Conservation (phyloP, 2,113 vertebrate species). For the Chloebia gouldiae region DNA sequence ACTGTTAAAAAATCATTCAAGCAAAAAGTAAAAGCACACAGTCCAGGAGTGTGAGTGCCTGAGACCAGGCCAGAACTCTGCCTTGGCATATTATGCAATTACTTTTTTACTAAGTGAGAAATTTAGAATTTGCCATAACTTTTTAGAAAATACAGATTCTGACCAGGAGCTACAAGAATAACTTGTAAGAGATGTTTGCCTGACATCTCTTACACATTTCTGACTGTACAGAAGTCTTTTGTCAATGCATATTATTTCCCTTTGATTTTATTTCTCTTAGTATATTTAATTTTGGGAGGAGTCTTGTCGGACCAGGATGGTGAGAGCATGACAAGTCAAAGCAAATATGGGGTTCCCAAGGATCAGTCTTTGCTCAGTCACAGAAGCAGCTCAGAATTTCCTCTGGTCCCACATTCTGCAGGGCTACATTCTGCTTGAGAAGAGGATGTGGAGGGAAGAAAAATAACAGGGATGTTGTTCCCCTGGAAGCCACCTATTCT, state of each 20-base stretch:
- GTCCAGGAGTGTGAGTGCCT: neutral
- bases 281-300: neutral
- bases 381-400: neutral
- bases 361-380: neutral
- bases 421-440: neutral
- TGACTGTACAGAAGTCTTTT: neutral
- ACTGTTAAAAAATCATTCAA: neutral
- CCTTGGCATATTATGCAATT: constrained; percentile 20
- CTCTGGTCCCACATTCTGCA: neutral
- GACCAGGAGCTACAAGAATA: neutral
- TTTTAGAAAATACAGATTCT: neutral
- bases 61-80: constrained; percentile 30
- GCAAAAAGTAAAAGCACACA: neutral
- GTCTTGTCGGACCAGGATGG: neutral
- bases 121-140: neutral
- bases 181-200: neutral
- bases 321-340: neutral
- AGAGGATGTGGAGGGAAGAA: neutral
- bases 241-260: neutral
- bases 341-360: neutral
- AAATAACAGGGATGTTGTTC: neutral
- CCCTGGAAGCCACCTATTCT: neutral
- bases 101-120: constrained; percentile 46
- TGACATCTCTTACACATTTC: neutral
- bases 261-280: neutral